Base-by-base conservation (phyloP, 2,888 invertebrate genomes). In the Spilosoma lubricipeda region DNA sequence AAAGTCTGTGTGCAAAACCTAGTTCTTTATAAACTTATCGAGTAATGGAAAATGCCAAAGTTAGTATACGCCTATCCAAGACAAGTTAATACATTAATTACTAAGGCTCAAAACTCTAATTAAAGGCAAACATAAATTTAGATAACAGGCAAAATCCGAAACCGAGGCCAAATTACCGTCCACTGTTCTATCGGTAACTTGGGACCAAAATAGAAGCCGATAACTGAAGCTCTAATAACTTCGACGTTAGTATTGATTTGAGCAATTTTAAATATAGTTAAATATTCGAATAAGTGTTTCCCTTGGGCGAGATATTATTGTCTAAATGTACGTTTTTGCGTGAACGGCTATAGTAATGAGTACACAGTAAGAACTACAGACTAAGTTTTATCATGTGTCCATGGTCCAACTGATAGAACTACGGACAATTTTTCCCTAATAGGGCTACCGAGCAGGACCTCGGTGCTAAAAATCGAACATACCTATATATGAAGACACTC, bases 151-250 rank as follows among this genome's bases (percentile, higher is more conserved):
- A 30, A 63, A 63, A 63, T 30, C 9, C 8, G 18, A 63, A 30
- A 18, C 18, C 30, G 63, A 63, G 63, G 63, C 30, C 18, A 18
- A 63, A 63, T 63, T 18, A 63, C 27, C 63, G 63, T 59, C 15
- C 59, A 59, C 27, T 27, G 59, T 63, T 30, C 18, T 30, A 30
- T 30, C 30, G 30, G 18, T 30, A 63, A 63, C 30, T 63, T 63
- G 30, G 18, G 63, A 63, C 30, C 13, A 63, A 30, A 33, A 30
- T 20, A 27, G 39, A 71, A 64, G 20, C 33, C 45, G 71, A 65
- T 65, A 48, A 33, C 45, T 71, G 48, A 71, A 65, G 30, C 27
- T 7, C 20, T 66, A 67, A 67, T 69, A n/a, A 69, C 70, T 48
- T 13, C 64, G 9, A 15, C 36, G 11, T 42, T 18, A 5, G 15